Base-by-base conservation (phyloP, 1,140 invertebrate genomes). In the Dreissena rostriformis region DNA sequence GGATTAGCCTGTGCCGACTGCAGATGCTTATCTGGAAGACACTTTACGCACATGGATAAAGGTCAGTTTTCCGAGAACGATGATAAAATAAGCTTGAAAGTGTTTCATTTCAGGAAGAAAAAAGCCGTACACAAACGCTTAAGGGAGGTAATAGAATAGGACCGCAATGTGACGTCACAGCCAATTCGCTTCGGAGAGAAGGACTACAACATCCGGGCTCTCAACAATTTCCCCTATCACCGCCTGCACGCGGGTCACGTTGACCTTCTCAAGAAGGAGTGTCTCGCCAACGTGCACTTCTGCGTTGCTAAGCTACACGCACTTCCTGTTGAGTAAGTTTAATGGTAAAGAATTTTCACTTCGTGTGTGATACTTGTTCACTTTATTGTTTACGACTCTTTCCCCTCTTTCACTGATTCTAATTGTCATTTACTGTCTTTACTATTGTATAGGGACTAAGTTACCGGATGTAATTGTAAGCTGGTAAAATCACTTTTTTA, bases 241-340 rank as follows among this genome's bases (percentile, higher is more conserved):
- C 72, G 90, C 49, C 67, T 98, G 0, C 94, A 98, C 22, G 96
- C 98, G 0, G 95, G 96, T 65, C 95, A 98, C 51, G 97, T 97
- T 89, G 96, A 96, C 73, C 97, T 98, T 94, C 94, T 99, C 0
- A 98, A 98, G 91, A 96, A 96, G 78, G 95, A 98, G 90, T 98
- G 99, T 24, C 94, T 99, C 0, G 99, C 99, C 93, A 99, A 99
- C 93, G 99, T 99, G 91, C 96, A 98, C 86, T 99, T 98, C 97
- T 94, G 99, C 0, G 97, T 99, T 91, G 97, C 98, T 0, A 99
- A 99, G 93, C 93, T 99, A 15, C 68, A 80, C 39, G 87, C 86
- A 6, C 29, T 72, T 26, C 81, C 80, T 22, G 14, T 87, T 29
- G 74, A 72, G 88, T 89, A 24, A 61, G 57, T 61, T 61, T n/a